Evolutionary conservation across 2,888 invertebrate genomes (phyloP), one percentile per base, ranked within the genome.

Genomic region (Melieria omissa): DNA sequence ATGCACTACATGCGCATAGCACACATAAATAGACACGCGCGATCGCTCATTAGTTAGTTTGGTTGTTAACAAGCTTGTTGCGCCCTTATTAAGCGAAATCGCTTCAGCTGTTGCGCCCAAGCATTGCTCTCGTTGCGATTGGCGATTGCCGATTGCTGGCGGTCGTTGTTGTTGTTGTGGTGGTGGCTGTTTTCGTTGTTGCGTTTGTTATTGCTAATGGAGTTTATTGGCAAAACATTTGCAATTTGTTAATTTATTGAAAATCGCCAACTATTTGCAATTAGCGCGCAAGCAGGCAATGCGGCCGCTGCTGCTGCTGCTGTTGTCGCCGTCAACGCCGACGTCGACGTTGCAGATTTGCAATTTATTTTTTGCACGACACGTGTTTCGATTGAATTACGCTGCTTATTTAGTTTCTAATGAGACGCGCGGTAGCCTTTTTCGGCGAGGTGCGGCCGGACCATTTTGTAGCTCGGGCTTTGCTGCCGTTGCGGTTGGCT

Each of bases 21-120:
- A 41, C 42, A 58, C 10, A 7, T 4, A n/a, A 10, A 29, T n/a
- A 29, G 45, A 16, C 6, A 47, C 58, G 60, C 42, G 60, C 60
- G 60, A 60, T 52, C 60, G 60, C 62, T 72, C 71, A 72, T 72
- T 72, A 72, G 71, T 72, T 63, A 55, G 55, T 63, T 63, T 63
- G 44, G 63, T 63, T 71, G 65, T 69, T 62, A 69, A 69, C 69
- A 69, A 69, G 63, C 69, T 69, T 69, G 69, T 62, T 63, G 69
- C 69, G 46, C 54, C 69, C 69, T 69, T 63, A 69, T 69, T 62
- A 55, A 63, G 69, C 16, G 45, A 52, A 45, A 63, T 41, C 8
- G 8, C 58, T 42, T 12, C n/a, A 52, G 41, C n/a, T n/a, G 49
- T 14, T 57, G 12, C 54, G 29, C 62, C 46, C 65, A 49, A 57